Base-by-base conservation (phyloP, 2,888 invertebrate species). In the Steromphala cineraria region DNA sequence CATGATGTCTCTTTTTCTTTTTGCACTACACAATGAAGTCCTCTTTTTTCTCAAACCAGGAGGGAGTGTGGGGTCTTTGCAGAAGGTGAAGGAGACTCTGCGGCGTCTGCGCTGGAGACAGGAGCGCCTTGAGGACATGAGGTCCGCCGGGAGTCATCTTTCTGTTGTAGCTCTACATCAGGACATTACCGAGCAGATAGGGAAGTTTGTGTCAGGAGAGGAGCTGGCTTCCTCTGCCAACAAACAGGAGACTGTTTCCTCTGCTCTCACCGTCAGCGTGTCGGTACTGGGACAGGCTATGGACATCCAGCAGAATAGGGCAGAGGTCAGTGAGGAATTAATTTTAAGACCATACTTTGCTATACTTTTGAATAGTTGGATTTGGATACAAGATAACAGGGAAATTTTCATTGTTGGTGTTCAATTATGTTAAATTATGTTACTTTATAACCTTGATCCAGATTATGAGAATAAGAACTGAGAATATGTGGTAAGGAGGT, bases 261-360 rank as follows among this genome's bases (percentile, higher is more conserved):
- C 56, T 8, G 46, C 55, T 75, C 40, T 74, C 74, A 53, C 13
- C 19, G 56, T 84, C 19, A 76, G 80, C 19, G 79, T 80, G 3
- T 80, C 78, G 17, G 84, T 84, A n/a, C 67, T 92, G 81, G 87
- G 89, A n/a, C 76, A 84, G 13, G 91, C 92, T 10, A 88, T 93
- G 89, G 86, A 89, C 56, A 84, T 90, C 56, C 92, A 93, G 75
- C 92, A 93, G 80, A 83, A 84, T 13, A 87, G 92, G 80, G 93
- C 93, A 21, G 90, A 92, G 88, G 93, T 93, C 84, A 1, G 56
- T 56, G 24, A 13, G 5, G 46, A 46, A 46, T 10, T n/a, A n/a
- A n/a, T n/a, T n/a, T n/a, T n/a, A 13, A 1, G 13, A 46, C 46
- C 13, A 5, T 46, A 7, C 2, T 36, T 36, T 36, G 7, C 36